These are phyloP conservation scores for Panzeria rudis DNA, from an alignment of 2,888 invertebrate species.

Conservation along the genomic window DNA sequence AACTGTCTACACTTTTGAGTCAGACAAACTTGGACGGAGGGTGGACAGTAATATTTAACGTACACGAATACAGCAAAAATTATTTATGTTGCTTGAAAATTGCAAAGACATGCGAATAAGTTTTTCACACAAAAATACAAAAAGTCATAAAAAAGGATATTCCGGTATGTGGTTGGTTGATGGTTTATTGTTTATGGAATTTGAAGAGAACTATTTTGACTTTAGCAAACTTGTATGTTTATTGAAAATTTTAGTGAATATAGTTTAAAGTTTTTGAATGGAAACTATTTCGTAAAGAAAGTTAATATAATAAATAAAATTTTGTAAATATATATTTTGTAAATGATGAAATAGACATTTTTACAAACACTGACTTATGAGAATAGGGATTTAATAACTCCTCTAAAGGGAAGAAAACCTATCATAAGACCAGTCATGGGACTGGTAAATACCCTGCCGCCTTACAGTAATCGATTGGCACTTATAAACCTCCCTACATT, in stretches of 20 bases:
- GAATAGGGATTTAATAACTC: too few relatives aligned
- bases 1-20: slow-evolving; percentile 58
- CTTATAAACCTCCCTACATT: too few relatives aligned
- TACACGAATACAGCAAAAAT: slow-evolving; percentile 61
- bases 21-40: slow-evolving; percentile 36
- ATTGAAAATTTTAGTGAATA: slow-evolving; percentile 7
- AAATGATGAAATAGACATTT: too few relatives aligned
- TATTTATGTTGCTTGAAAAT: slow-evolving; percentile 71
- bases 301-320: background rate
- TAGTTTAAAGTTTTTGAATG: background rate
- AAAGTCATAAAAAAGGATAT: slow-evolving; percentile 59
- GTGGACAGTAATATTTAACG: slow-evolving; percentile 49
- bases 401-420: too few relatives aligned
- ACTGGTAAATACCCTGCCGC: too few relatives aligned
- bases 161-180: slow-evolving; percentile 53
- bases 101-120: slow-evolving; percentile 73
- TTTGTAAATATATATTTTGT: background rate
- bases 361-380: too few relatives aligned
- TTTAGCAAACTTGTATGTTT: background rate
- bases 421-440: too few relatives aligned
- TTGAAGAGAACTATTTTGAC: slow-evolving; percentile 4
- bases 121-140: slow-evolving; percentile 57
- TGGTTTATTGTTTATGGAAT: slow-evolving; percentile 55
- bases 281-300: slow-evolving; percentile 1
- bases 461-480: too few relatives aligned